Evolutionary conservation across 2,797 vertebrate species (phyloP), one percentile per base, ranked within the genome.

Genomic region (Danionella dracula): DNA sequence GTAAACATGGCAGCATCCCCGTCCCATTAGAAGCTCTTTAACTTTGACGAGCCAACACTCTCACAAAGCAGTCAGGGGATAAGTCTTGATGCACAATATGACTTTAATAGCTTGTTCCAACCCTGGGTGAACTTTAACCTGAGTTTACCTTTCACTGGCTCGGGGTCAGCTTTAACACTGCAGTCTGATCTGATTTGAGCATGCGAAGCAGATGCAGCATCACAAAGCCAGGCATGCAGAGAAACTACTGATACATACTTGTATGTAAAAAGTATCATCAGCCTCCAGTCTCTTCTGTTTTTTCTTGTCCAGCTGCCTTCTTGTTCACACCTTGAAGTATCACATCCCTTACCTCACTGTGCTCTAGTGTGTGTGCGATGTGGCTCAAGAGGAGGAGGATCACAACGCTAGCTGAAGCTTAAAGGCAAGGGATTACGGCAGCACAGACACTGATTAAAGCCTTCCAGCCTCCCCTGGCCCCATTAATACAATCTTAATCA

Each of bases 1-100:
- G 87, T 89, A 91, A 89, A 91, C 87, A 90, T 75, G 75, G 83
- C 88, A 86, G 88, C 86, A 88, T 87, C 87, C 81, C 87, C 78
- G 84, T 88, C 88, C 87, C 83, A 90, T 92, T 90, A 90, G 89
- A 90, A 89, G 81, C 88, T 89, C 88, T 90, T 91, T 91, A 91
- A 90, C 87, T 88, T 82, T 82, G 81, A 85, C 82, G 86, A 84
- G 77, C 85, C 79, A 77, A 81, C 79, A 80, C 81, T 83, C 78
- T 73, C 55, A 55, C 68, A 55, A 62, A 66, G 63, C 71, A 58
- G 48, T 4, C 50, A 44, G 73, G 74, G 77, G 78, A 76, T 75
- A 79, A 74, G 80, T 73, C 81, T 44, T 63, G 57, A 66, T 79
- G 79, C 81, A 82, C 81, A 84, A 83, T 82, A 77, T 85, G 84